Conservation (phyloP, 2,888 invertebrate species). For the Watsonalla binaria region DNA sequence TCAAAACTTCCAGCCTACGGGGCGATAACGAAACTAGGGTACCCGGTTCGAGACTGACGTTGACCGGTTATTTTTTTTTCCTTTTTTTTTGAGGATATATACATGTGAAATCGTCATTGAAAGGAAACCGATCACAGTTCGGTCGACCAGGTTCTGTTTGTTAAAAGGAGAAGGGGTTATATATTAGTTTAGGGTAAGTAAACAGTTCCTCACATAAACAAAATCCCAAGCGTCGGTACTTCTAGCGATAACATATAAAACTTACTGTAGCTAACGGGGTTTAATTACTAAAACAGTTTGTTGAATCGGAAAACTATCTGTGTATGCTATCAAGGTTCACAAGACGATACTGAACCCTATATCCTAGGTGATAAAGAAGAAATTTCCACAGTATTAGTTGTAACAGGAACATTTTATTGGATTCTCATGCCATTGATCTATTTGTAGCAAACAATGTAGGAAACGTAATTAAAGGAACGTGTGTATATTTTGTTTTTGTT, state of each 20-base stretch:
- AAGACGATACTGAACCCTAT: not conserved
- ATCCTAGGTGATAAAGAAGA: not conserved
- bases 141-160: too few relatives aligned
- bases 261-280: constrained; percentile 17
- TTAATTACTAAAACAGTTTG: constrained; percentile 38
- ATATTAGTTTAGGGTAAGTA: not conserved
- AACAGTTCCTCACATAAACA: not conserved
- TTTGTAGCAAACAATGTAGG: constrained; percentile 38
- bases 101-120: too few relatives aligned
- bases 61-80: too few relatives aligned
- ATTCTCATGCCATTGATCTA: constrained; percentile 37
- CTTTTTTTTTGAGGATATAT: too few relatives aligned
- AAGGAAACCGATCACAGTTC: too few relatives aligned
- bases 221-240: not conserved
- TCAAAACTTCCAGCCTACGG: too few relatives aligned
- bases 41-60: too few relatives aligned
- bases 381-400: not conserved
- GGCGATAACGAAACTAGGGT: too few relatives aligned
- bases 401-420: constrained; percentile 18
- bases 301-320: constrained; percentile 12
- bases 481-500: constrained; percentile 13
- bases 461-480: constrained; percentile 31
- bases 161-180: too few relatives aligned
- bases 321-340: not conserved
- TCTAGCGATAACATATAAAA: constrained; percentile 12